Conservation (phyloP, 2,797 vertebrate species). For the Acrocephalus scirpaceus region DNA sequence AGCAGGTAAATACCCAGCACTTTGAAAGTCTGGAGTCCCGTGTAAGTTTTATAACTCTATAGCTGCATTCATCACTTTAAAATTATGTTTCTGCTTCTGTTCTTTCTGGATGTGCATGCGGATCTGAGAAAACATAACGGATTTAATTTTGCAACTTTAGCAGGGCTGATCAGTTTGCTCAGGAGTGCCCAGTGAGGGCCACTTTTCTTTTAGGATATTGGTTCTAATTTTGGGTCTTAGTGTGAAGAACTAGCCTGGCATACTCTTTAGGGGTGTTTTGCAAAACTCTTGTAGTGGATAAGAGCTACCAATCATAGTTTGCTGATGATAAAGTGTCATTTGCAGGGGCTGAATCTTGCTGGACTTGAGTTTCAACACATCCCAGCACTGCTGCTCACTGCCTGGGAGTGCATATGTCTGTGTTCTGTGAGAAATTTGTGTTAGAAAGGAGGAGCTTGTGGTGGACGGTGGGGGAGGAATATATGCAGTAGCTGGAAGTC, state of each 20-base stretch:
- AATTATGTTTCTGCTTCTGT: background rate
- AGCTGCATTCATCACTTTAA: background rate
- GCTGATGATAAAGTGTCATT: background rate
- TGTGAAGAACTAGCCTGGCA: background rate
- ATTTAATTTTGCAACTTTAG: background rate
- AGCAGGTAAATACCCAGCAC: background rate
- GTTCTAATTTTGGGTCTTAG: background rate
- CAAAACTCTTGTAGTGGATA: background rate
- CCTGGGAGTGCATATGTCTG: background rate
- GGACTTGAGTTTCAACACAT: conserved; percentile 6
- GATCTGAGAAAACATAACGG: background rate
- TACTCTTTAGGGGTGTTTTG: background rate
- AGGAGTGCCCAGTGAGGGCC: background rate
- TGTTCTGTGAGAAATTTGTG: background rate
- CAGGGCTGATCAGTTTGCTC: background rate
- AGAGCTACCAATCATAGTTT: background rate
- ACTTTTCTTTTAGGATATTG: background rate
- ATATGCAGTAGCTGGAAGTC: background rate
- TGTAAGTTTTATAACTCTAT: background rate
- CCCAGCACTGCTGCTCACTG: background rate
- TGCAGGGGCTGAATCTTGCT: background rate
- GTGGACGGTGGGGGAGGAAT: background rate
- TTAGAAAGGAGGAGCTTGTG: conserved; percentile 28
- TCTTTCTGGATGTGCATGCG: background rate
- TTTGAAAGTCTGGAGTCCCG: background rate